A percentile compares a stretch with the other conserved stretches of the same genome.
These are phyloP conservation scores for Dascillus cervinus DNA, from an alignment of 2,888 invertebrate genomes.

Conservation along the genomic window DNA sequence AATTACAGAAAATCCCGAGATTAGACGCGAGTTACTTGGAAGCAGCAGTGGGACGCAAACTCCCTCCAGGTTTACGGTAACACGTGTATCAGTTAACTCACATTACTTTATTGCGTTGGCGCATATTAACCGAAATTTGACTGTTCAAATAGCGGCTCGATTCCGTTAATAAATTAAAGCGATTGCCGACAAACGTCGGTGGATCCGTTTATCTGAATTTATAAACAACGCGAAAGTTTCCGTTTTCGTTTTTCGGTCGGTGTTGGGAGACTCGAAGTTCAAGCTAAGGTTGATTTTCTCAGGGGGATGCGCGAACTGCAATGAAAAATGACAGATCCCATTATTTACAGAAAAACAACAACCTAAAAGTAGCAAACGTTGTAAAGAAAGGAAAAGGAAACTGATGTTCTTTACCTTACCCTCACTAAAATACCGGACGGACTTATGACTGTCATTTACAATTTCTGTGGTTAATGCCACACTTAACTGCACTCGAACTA, in stretches of 20 bases:
- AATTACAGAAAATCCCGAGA: conserved; percentile 40
- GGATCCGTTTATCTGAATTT: too few relatives aligned
- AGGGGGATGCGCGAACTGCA: conserved; percentile 33
- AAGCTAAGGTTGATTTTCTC: too few relatives aligned
- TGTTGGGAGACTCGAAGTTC: too few relatives aligned
- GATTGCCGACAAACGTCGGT: conserved; percentile 13
- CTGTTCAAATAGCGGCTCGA: conserved; percentile 20
- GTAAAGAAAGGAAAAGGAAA: conserved; percentile 38
- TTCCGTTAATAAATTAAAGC: conserved; percentile 21
- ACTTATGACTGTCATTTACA: conserved; percentile 22
- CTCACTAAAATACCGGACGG: conserved; percentile 21
- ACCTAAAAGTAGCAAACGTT: conserved; percentile 40
- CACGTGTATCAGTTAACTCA: conserved; percentile 34
- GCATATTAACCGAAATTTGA: conserved; percentile 25
- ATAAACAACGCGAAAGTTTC: too few relatives aligned
- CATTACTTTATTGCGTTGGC: conserved; percentile 26
- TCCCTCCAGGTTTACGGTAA: conserved; percentile 26
- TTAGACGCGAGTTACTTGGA: conserved; percentile 33
- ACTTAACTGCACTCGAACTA: too few relatives aligned
- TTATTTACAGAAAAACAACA: conserved; percentile 45
- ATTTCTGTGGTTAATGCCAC: too few relatives aligned
- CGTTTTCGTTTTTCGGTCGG: conserved; percentile 11
- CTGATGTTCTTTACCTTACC: conserved; percentile 28
- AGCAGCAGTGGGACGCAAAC: conserved; percentile 20
- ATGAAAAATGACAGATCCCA: conserved; percentile 46